phyloP scores from a whole-genome alignment of 92 coral and sea anemone species.

The Siderastrea radians region DNA sequence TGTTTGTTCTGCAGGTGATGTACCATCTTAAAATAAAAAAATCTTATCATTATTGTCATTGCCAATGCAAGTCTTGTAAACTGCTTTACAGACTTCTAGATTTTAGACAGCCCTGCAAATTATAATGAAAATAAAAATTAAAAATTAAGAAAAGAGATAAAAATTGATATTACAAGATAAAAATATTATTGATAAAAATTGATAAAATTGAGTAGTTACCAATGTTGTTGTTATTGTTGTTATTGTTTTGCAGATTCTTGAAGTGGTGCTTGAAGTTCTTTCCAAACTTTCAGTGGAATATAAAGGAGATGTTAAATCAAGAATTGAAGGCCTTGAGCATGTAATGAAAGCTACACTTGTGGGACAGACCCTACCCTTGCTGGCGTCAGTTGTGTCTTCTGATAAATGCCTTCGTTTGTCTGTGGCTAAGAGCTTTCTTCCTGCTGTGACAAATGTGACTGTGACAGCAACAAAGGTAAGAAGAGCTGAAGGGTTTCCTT shows the following conservation, averaged over 20 bases:
- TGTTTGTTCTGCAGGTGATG: no score
- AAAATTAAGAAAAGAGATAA: no score
- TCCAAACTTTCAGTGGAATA: constrained; percentile 63
- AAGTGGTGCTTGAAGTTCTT: constrained; percentile 76
- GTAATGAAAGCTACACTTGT: constrained; percentile 77
- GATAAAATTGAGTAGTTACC: no score
- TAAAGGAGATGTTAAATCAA: constrained; percentile 43
- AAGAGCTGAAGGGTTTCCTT: not conserved
- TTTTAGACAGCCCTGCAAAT: no score
- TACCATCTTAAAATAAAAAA: no score
- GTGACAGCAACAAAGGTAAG: constrained; percentile 88
- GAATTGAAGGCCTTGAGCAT: constrained; percentile 77
- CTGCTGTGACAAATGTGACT: constrained; percentile 74
- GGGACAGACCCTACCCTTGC: constrained; percentile 84
- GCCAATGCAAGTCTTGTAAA: no score
- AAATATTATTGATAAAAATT: no score
- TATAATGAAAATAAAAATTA: no score
- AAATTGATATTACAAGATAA: no score
- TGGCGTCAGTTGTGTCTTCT: constrained; percentile 84
- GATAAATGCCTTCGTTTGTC: constrained; percentile 79
- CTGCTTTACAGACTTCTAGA: no score
- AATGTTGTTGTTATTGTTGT: no score
- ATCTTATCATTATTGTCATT: no score
- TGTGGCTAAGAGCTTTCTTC: constrained; percentile 72
- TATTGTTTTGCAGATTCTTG: constrained; percentile 70